These are phyloP conservation scores for Drymodes brunneopygia DNA, from an alignment of 2,113 vertebrate species.

Conservation along the genomic window DNA sequence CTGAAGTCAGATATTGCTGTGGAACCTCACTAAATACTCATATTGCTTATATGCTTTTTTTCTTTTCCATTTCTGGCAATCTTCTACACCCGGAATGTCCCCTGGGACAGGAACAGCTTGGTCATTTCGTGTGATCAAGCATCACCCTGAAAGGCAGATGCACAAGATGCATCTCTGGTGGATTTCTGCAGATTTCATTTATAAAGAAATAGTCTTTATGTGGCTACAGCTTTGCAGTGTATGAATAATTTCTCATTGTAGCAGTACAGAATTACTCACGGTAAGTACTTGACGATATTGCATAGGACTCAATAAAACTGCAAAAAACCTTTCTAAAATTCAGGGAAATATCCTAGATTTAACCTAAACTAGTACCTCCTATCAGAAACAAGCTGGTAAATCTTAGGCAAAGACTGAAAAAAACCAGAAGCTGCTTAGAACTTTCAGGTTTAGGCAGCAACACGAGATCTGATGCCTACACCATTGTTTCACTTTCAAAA, in stretches of 20 bases:
- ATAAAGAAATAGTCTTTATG: background rate
- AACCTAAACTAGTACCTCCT: background rate
- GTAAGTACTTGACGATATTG: background rate
- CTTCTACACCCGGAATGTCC: background rate
- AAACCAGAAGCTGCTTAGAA: slow-evolving; percentile 5
- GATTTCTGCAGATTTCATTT: background rate
- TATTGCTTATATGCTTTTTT: background rate
- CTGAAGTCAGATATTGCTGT: background rate
- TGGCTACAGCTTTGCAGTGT: background rate
- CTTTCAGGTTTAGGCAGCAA: background rate
- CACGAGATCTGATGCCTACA: background rate
- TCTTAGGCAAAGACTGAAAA: background rate
- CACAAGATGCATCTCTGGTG: background rate
- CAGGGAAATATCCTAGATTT: background rate
- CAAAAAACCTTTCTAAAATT: background rate
- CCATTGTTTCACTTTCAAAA: slow-evolving; percentile 4
- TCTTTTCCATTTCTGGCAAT: background rate
- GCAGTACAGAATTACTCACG: background rate
- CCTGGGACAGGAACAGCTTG: background rate
- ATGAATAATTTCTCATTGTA: background rate
- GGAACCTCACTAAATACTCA: background rate
- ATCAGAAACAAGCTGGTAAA: slow-evolving; percentile 2
- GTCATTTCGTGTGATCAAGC: background rate
- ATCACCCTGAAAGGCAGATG: background rate
- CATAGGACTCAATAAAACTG: background rate